Conservation (phyloP, 2,888 invertebrate genomes). For the Altica lythri region DNA sequence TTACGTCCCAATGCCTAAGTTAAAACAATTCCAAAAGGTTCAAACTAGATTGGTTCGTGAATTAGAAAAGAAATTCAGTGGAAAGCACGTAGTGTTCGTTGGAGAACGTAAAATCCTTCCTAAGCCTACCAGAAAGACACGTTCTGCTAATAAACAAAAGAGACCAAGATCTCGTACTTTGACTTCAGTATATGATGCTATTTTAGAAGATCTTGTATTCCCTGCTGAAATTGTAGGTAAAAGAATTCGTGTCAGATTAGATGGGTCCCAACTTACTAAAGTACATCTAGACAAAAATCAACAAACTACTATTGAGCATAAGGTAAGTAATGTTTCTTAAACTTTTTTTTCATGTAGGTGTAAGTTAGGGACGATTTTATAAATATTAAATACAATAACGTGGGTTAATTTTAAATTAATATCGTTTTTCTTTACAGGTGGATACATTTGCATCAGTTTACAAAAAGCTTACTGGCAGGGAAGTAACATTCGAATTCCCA, state of each 20-base stretch:
- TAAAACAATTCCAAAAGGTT: slow-evolving; percentile 97
- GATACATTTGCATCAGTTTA: slow-evolving; percentile 98
- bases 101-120: slow-evolving; percentile 97
- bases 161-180: slow-evolving; percentile 84
- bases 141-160: slow-evolving; percentile 76
- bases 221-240: slow-evolving; percentile 99
- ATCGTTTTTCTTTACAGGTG: slow-evolving; percentile 72
- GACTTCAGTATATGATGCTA: slow-evolving; percentile 96
- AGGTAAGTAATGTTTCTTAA: slow-evolving; percentile 65
- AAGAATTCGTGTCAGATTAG: slow-evolving; percentile 92
- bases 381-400: background rate
- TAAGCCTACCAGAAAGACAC: slow-evolving; percentile 95
- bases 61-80: slow-evolving; percentile 99
- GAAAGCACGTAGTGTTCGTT: slow-evolving; percentile 97
- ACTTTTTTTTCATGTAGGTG: background rate
- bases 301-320: slow-evolving; percentile 99
- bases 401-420: background rate
- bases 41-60: slow-evolving; percentile 96
- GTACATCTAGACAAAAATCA: slow-evolving; percentile 98
- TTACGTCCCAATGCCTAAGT: slow-evolving; percentile 98
- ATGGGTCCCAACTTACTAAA: slow-evolving; percentile 95
- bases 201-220: slow-evolving; percentile 96
- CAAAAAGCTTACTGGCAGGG: slow-evolving; percentile 98
- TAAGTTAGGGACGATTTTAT: background rate
- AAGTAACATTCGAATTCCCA: slow-evolving; percentile 98